phyloP scores from a whole-genome alignment of 30 jellyfish, hydroid and myxozoan genomes.

The Chrysaora quinquecirrha region DNA sequence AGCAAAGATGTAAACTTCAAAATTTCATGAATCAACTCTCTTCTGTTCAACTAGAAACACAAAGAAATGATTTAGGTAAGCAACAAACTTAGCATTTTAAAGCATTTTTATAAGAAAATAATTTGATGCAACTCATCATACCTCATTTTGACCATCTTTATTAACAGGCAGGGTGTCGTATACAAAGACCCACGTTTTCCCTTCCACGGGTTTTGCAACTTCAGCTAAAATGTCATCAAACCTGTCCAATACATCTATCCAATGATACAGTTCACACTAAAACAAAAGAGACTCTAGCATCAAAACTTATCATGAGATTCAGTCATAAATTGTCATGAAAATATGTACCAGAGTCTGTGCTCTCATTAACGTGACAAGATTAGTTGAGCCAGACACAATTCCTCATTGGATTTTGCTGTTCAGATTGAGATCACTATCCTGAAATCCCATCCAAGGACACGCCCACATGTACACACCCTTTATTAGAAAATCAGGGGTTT shows the following conservation, averaged over 20 bases:
- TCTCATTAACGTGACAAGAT: no score
- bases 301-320: no score
- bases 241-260: constrained; percentile 96
- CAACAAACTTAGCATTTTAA: not conserved
- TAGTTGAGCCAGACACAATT: no score
- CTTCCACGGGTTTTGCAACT: constrained; percentile 85
- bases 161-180: constrained; percentile 64
- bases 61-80: not conserved
- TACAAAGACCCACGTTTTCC: constrained; percentile 85
- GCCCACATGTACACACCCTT: no score
- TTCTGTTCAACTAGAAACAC: constrained; percentile 60
- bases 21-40: constrained; percentile 80
- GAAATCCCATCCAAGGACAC: no score
- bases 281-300: constrained; percentile 1
- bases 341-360: no score
- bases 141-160: constrained; percentile 8
- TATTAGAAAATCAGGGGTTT: no score
- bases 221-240: constrained; percentile 87
- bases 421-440: no score
- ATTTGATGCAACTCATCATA: constrained; percentile 25
- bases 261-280: constrained; percentile 96
- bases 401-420: no score
- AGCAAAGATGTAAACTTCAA: constrained; percentile 93
- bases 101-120: not conserved
- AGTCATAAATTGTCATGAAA: no score